Evolutionary conservation across 2,797 vertebrate genomes (phyloP), one percentile per base, ranked within the genome.

Genomic region (Etheostoma perlongum): DNA sequence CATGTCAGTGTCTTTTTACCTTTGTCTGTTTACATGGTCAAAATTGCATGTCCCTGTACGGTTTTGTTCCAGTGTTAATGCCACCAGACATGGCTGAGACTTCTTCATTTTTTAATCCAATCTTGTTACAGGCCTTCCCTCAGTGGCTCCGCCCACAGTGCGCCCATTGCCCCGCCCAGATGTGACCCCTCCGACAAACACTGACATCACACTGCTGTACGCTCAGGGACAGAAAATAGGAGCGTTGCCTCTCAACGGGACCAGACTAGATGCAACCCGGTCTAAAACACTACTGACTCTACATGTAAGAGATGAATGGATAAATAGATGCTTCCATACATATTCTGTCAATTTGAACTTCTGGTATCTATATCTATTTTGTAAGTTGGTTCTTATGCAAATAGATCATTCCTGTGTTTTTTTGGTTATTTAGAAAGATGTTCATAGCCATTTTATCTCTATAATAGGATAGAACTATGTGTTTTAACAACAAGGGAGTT

Each of bases 211-310:
- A 1, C 93, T 99, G 82, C 94, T 99, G 15, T 99, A 99, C 2
- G 97, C 97, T 46, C 98, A 99, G 91, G 98, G 97, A 2, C 97
- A 99, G 91, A 97, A 98, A 61, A 99, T 99, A 0, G 97, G 97
- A 33, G 95, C 95, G 48, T 89, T 99, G 54, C 97, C 98, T 3
- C 95, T 99, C 70, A 97, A 97, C 1, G 97, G 97, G 77, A 97
- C 96, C 3, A 89, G 81, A 46, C 93, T 99, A 42, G 95, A 97
- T 42, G 95, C 95, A 54, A 90, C 92, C 12, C 90, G 69, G 1
- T 95, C 97, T 12, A 97, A 92, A 90, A 97, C 97, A 0, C 91
- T 99, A 42, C 93, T 99, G 51, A 95, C 97, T 2, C 90, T 99
- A 46, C 98, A 98, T 74, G 98, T 99, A 96, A 94, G 88, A 76